A percentile compares a stretch with the other conserved stretches of the same genome.
Conservation (phyloP, 2,888 invertebrate species). For the Bellardia pandia region DNA sequence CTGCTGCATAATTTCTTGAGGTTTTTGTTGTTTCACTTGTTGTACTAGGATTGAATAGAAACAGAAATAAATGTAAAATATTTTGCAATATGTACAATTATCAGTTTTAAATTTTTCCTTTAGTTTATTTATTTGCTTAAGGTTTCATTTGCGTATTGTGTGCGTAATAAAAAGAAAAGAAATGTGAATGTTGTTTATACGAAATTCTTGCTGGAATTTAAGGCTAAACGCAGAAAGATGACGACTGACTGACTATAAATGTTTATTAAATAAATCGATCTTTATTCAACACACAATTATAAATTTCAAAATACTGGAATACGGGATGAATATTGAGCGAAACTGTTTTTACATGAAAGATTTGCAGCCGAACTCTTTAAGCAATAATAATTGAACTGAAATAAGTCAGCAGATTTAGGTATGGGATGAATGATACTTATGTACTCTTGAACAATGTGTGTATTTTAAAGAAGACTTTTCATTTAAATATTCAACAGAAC, state of each 20-base stretch:
- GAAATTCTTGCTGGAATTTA: constrained; percentile 46
- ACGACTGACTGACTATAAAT: constrained; percentile 5
- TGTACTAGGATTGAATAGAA: constrained; percentile 50
- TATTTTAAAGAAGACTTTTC: too few relatives aligned
- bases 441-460: too few relatives aligned
- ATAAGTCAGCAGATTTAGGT: too few relatives aligned
- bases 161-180: constrained; percentile 10
- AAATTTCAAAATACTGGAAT: constrained; percentile 34
- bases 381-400: background rate
- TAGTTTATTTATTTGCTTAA: constrained; percentile 69
- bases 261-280: constrained; percentile 45
- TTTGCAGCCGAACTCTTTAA: background rate
- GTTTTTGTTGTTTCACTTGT: constrained; percentile 23
- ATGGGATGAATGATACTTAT: too few relatives aligned
- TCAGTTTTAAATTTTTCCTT: constrained; percentile 63
- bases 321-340: background rate
- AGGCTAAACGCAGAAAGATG: constrained; percentile 18
- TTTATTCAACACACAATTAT: constrained; percentile 59
- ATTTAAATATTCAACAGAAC: too few relatives aligned
- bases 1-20: background rate
- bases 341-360: background rate
- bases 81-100: constrained; percentile 63
- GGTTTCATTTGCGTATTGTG: constrained; percentile 57
- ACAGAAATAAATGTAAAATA: constrained; percentile 61
- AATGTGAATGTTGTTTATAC: constrained; percentile 49